Conservation (phyloP, 2,113 vertebrate genomes). For the Istiophorus platypterus region DNA sequence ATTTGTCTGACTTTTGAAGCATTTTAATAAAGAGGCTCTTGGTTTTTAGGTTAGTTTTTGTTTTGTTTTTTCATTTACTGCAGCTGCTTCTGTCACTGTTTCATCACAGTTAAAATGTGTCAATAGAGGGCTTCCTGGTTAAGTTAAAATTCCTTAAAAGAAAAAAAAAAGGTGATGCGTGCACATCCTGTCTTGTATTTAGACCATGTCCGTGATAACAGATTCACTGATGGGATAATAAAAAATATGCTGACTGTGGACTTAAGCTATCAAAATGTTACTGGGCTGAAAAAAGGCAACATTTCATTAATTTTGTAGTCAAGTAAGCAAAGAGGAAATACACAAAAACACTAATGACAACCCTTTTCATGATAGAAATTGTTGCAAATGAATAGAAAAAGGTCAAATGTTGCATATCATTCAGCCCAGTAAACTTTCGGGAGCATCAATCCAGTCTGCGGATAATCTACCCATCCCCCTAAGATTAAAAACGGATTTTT, state of each 20-base stretch:
- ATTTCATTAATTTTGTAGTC: not conserved
- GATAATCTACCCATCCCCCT: too few species aligned
- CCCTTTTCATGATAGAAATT: too few species aligned
- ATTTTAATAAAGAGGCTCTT: constrained; percentile 71
- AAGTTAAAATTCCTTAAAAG: not conserved
- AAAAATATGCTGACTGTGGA: not conserved
- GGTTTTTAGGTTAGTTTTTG: constrained; percentile 41
- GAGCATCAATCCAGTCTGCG: too few species aligned
- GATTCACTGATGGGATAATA: not conserved
- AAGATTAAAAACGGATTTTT: too few species aligned
- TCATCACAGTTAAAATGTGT: not conserved
- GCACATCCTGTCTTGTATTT: not conserved
- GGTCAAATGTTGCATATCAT: too few species aligned
- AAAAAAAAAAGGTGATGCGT: not conserved
- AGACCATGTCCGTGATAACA: not conserved
- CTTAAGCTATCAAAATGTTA: not conserved
- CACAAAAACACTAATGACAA: too few species aligned
- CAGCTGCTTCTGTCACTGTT: not conserved
- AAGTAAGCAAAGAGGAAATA: too few species aligned
- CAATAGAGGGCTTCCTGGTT: not conserved
- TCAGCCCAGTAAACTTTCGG: too few species aligned
- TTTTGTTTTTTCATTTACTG: not conserved
- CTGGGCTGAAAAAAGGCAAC: not conserved
- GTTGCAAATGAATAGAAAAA: too few species aligned
- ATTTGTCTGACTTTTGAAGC: constrained; percentile 69